Evolutionary conservation across 2,113 vertebrate genomes (phyloP).

Genomic region (Shinisaurus crocodilurus): DNA sequence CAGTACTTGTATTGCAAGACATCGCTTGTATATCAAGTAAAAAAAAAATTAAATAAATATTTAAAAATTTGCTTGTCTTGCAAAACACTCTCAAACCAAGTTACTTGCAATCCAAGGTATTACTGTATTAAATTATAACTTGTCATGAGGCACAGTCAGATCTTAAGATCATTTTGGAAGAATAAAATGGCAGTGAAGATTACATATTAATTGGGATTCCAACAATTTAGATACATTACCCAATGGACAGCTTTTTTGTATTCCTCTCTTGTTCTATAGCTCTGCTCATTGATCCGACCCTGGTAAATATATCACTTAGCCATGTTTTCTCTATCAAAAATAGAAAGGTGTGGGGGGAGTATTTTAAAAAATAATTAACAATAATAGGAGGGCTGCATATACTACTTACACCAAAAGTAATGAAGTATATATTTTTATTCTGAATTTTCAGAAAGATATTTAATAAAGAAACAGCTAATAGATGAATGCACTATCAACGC

Average conservation of each 20-base stretch:
- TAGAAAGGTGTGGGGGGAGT: not conserved
- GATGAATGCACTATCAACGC: slow-evolving; percentile 51
- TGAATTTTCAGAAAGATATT: slow-evolving; percentile 28
- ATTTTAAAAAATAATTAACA: slow-evolving; percentile 44
- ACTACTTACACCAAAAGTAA: not conserved
- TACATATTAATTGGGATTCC: not conserved
- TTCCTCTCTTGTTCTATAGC: slow-evolving; percentile 59
- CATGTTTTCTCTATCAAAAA: slow-evolving; percentile 60
- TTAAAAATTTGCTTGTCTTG: too few relatives aligned
- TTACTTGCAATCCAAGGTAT: too few relatives aligned
- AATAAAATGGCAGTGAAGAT: not conserved
- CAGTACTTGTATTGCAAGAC: too few relatives aligned
- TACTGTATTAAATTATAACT: not conserved
- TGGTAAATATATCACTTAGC: slow-evolving; percentile 47
- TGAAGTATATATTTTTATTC: slow-evolving; percentile 47
- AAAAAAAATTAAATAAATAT: too few relatives aligned
- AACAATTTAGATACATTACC: slow-evolving; percentile 47
- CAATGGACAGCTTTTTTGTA: not conserved
- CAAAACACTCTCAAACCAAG: too few relatives aligned
- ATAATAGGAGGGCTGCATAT: not conserved
- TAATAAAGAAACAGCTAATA: slow-evolving; percentile 57
- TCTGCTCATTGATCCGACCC: slow-evolving; percentile 56
- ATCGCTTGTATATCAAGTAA: too few relatives aligned
- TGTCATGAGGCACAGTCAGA: not conserved
- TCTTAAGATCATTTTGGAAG: not conserved